Conservation (phyloP, 2,888 invertebrate genomes). For the Microctonus aethiopoides region DNA sequence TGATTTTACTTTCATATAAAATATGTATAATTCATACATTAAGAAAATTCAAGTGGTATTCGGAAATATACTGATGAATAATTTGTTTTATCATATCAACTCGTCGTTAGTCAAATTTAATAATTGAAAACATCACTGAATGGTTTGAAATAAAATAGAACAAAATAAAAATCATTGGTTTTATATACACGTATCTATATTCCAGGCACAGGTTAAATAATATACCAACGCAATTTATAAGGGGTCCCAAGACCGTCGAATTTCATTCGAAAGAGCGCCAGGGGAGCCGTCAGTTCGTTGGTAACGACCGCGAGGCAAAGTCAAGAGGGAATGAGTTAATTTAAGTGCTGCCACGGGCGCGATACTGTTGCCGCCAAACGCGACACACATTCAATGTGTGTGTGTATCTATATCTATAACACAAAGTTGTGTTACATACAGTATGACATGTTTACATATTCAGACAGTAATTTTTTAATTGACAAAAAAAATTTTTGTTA, state of each 20-base stretch:
- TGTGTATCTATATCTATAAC: too few species aligned
- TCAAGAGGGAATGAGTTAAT: constrained; percentile 18
- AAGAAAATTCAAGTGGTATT: too few species aligned
- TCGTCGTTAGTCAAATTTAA: not conserved
- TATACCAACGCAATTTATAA: constrained; percentile 19
- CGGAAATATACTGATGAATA: not conserved
- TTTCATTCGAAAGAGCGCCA: constrained; percentile 25
- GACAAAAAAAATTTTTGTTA: too few species aligned
- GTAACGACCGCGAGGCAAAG: constrained; percentile 19
- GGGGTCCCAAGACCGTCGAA: constrained; percentile 26
- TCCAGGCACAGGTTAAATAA: constrained; percentile 1
- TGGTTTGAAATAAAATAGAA: not conserved
- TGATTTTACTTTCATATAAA: too few species aligned
- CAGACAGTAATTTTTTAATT: not conserved
- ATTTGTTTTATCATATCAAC: too few species aligned
- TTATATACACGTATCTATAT: not conserved
- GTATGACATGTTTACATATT: too few species aligned
- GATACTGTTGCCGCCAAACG: not conserved
- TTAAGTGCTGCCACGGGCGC: constrained; percentile 22
- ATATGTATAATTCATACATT: too few species aligned
- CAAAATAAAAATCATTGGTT: not conserved
- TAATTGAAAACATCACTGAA: not conserved
- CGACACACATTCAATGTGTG: not conserved
- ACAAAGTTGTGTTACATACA: too few species aligned
- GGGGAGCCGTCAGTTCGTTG: constrained; percentile 23